Evolutionary conservation across 1,140 invertebrate genomes (phyloP), one percentile per base, ranked within the genome.

Genomic region (Hycleus phaleratus): DNA sequence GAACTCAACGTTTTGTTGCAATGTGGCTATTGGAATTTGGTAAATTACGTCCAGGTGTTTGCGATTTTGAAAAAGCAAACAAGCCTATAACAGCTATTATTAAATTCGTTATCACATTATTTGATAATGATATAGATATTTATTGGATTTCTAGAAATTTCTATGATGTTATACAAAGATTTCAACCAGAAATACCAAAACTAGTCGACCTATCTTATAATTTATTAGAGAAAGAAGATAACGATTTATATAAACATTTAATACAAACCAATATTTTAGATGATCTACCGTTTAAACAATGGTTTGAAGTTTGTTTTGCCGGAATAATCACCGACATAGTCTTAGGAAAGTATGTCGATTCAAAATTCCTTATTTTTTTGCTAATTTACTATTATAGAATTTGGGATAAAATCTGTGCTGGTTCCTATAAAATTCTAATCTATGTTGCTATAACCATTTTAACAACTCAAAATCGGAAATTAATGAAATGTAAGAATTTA

Each of bases 361-460:
- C 32, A 2, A 46, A 40, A 1, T 10, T 50, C 58, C 59, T 58
- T 26, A n/a, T 54, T 51, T 24, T 46, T 60, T 79, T 79, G 68
- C 60, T 18, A 18, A 18, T 18, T 18, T 18, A 18, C 1, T 18
- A 18, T 18, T 18, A 18, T 18, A 91, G 90, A 72, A 85, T 94
- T 57, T 93, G 88, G 87, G 91, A 95, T 68, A 93, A 92, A 77
- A 77, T 94, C 10, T 85, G 87, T 68, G 89, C 88, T 46, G 90
- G 91, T 24, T 89, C 88, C 4, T 85, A 82, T 39, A 88, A 86
- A 74, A 87, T 93, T 62, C 77, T 94, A 57, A 81, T 87, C 2
- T 93, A 85, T 76, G 83, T 91, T 3, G 84, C 85, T 48, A 78
- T 91, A 11, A 83, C 86, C 58, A 74, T 90, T 32, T 75, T 91